Evolutionary conservation across 2,888 invertebrate genomes (phyloP), one percentile per base, ranked within the genome.

Genomic region (Allolobophora icterica): DNA sequence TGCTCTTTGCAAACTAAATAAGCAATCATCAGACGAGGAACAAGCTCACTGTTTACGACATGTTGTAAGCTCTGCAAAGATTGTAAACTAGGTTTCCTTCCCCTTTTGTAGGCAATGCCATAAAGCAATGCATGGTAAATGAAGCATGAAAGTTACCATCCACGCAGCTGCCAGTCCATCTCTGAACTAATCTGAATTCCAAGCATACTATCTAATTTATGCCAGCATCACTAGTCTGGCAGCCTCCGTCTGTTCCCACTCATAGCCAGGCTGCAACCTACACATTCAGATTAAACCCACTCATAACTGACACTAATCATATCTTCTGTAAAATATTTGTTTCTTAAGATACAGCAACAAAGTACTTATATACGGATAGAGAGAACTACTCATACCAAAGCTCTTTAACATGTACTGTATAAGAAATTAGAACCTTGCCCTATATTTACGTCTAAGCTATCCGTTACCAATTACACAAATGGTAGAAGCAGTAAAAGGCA

Each of bases 171-270:
- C 19, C 45, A 13, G 45, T 45, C 45, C 45, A 19, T 52, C 52
- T 71, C 71, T 71, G 71, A 71, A 71, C 71, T n/a, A 30, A 71
- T 71, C 71, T 71, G 71, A 71, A n/a, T 71, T 71, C 71, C 71
- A 71, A 71, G 71, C 71, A 71, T 71, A n/a, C n/a, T n/a, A n/a
- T 17, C 71, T 71, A 52, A 52, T 52, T 52, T n/a, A 71, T 71
- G 71, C n/a, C 71, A 71, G 71, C 71, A 71, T n/a, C 71, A 71
- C 30, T 71, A 8, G 71, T 71, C 71, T 71, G 11, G n/a, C 71
- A 8, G n/a, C 71, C n/a, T 71, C 11, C 30, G 6, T 30, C 71
- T n/a, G 30, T n/a, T 71, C n/a, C 71, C n/a, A n/a, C n/a, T n/a
- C n/a, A 71, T 4, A 71, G 71, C 71, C 71, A 71, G 71, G n/a